Base-by-base conservation (phyloP, 2,888 invertebrate species). In the Maniola hyperantus region DNA sequence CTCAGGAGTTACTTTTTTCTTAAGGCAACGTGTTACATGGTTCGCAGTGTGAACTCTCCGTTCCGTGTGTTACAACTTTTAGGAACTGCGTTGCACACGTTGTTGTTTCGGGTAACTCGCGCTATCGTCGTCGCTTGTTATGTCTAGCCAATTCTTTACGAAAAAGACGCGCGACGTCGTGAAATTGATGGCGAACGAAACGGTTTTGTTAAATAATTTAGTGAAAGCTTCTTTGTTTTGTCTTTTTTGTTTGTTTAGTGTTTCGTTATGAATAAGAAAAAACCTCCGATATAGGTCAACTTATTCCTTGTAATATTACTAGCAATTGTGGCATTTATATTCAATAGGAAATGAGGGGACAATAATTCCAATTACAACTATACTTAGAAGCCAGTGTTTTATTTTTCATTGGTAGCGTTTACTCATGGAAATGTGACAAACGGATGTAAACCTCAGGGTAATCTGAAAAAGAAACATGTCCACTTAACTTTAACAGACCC, bases 201-300 rank as follows among this genome's bases (percentile, higher is more conserved):
- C 51, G 26, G 51, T 51, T 26, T 6, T 51, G 51, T 51, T 51
- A 51, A 51, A 33, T 51, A 51, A 6, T 51, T 7, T 46, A 46
- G 46, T 46, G 46, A 48, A 48, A 8, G 18, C 48, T 48, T 18
- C 18, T 48, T 48, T 48, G 46, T 46, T 48, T 48, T 48, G 48
- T 48, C 15, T 8, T 48, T 46, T 46, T 46, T 18, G 15, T 46
- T 15, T 6, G 18, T 46, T 46, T 46, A 46, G 15, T 46, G 18
- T 46, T 48, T 48, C 18, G 48, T 18, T 48, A 18, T 48, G 18
- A 18, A 48, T 8, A 18, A 2, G 4, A 8, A 7, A 18, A 18
- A 18, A 48, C 18, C 7, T 48, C 48, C 6, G 18, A 48, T 18
- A 18, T 15, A 15, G 48, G 18, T 48, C 48, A 10, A 26, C 26